phyloP scores from a whole-genome alignment of 1,140 invertebrate species.

The Rhagoletis pomonella region DNA sequence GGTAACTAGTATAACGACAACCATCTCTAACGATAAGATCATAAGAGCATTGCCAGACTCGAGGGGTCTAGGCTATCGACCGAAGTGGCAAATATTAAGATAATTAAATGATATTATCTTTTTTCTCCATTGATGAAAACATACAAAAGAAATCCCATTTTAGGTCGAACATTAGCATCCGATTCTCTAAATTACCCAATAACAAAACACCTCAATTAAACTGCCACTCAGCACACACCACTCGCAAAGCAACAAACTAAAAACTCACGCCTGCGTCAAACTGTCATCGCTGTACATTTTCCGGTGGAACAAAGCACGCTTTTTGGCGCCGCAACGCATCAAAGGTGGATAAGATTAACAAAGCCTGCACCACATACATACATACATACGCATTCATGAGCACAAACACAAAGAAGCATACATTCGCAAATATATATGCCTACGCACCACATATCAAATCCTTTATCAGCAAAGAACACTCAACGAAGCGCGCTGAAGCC shows the following conservation, averaged over 20 bases:
- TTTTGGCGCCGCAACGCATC: not conserved
- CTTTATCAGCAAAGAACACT: constrained; percentile 23
- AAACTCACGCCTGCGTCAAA: constrained; percentile 5
- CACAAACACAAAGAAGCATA: not conserved
- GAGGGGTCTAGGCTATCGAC: no score
- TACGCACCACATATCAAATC: not conserved
- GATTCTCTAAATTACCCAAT: not conserved
- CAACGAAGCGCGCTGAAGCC: not conserved
- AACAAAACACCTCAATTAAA: not conserved
- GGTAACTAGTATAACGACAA: no score
- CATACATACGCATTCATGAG: not conserved
- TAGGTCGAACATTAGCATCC: no score
- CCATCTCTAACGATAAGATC: no score
- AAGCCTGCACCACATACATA: not conserved
- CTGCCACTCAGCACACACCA: not conserved
- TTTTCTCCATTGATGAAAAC: no score
- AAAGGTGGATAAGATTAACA: constrained; percentile 6
- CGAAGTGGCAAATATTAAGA: no score
- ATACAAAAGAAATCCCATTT: no score
- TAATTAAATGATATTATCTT: no score
- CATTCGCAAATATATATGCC: no score
- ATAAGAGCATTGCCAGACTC: no score
- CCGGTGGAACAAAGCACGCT: not conserved
- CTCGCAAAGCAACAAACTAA: not conserved
- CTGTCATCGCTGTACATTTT: not conserved